These are phyloP conservation scores for Leptogaster cylindrica DNA, from an alignment of 2,888 invertebrate species.

Conservation along the genomic window DNA sequence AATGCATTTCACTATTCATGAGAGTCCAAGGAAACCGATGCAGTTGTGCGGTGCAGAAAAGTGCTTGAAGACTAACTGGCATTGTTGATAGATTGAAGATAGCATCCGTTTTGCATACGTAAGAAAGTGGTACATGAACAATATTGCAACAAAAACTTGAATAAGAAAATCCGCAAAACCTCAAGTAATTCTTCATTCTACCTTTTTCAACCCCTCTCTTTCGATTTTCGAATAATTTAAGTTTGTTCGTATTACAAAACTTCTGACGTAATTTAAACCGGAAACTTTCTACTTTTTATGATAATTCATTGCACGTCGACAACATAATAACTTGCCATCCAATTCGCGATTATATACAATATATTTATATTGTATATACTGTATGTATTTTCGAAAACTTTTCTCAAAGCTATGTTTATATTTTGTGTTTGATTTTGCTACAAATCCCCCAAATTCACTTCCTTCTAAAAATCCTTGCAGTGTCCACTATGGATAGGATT, in stretches of 20 bases:
- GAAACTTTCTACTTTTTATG: slow-evolving; percentile 29
- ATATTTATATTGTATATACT: too few species aligned
- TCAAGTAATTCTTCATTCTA: too few species aligned
- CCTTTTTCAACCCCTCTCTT: too few species aligned
- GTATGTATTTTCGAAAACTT: slow-evolving; percentile 30
- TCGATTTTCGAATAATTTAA: slow-evolving; percentile 32
- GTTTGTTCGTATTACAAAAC: slow-evolving; percentile 25
- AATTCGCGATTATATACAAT: slow-evolving; percentile 26
- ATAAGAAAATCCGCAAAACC: too few species aligned
- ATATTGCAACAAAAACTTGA: too few species aligned
- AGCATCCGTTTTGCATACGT: too few species aligned
- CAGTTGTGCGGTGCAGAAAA: too few species aligned
- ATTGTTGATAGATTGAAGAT: too few species aligned
- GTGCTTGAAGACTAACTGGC: too few species aligned
- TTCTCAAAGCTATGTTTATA: slow-evolving; percentile 33
- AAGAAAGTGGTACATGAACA: too few species aligned
- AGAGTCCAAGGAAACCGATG: too few species aligned
- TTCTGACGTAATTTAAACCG: slow-evolving; percentile 30
- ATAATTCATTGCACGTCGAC: slow-evolving; percentile 32
- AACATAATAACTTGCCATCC: slow-evolving; percentile 23
- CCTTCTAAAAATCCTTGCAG: slow-evolving; percentile 1
- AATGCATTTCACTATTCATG: too few species aligned
- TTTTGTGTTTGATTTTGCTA: slow-evolving; percentile 42
- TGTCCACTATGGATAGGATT: slow-evolving; percentile 29
- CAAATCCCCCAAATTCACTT: slow-evolving; percentile 41